Base-by-base conservation (phyloP, 2,797 vertebrate species). In the Lacerta viridis region DNA sequence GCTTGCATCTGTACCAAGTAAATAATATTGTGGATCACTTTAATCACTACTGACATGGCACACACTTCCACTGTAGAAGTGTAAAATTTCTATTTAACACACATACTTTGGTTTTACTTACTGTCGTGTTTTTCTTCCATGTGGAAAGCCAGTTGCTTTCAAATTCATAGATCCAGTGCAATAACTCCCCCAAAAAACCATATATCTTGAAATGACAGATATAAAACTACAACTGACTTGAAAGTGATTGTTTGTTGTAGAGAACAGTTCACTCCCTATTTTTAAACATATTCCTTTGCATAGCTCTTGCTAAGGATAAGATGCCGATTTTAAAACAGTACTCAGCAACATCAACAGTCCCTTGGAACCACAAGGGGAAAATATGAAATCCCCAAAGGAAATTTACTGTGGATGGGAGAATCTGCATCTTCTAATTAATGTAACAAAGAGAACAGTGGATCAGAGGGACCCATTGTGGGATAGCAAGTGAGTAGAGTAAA, bases 321-420 rank as follows among this genome's bases (percentile, higher is more conserved):
- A 39, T 39, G 11, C 23, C 36, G 33, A 5, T 77, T 43, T 76
- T 55, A 77, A 23, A 18, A 41, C 36, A n/a, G 2, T 85, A 50
- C 13, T 50, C 11, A 50, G 46, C 46, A 50, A 6, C 27, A 85
- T 20, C 74, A n/a, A 3, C 11, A 61, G 15, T 75, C 46, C 27
- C 15, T 23, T 85, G 84, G 27, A 74, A 85, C 64, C 77, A 43
- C 64, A 66, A 33, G 39, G n/a, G 11, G 6, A 4, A 27, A 29
- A 75, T 64, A 36, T 76, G 39, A 59, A 77, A 85, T 29, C 46
- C 71, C 84, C n/a, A 61, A 66, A 43, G 84, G 74, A 59, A 77
- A 85, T 72, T 72, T 83, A 46, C 13, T 66, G 6, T 41, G 64
- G 18, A n/a, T 10, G 27, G 23, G 1, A 41, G 5, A n/a, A 29